phyloP scores from a whole-genome alignment of 2,888 invertebrate species.

The Stenoptilia bipunctidactyla region DNA sequence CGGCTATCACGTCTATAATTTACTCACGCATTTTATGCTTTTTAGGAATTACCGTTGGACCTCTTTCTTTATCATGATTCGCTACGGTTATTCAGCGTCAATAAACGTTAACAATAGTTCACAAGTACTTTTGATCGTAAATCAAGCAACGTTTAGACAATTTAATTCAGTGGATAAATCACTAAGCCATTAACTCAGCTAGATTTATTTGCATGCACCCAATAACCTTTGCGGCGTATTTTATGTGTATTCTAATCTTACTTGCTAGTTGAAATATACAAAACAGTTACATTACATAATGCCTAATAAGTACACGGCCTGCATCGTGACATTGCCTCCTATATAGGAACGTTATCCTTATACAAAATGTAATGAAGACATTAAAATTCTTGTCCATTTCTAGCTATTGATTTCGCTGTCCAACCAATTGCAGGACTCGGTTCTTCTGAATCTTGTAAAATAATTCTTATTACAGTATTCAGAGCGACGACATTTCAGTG shows the following conservation, averaged over 20 bases:
- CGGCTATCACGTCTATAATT: no score
- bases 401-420: slow-evolving; percentile 19
- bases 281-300: slow-evolving; percentile 17
- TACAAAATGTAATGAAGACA: slow-evolving; percentile 37
- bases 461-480: no score
- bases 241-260: not conserved
- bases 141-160: no score
- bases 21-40: no score
- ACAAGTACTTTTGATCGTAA: no score
- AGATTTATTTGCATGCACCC: not conserved
- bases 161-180: no score
- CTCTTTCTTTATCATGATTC: no score
- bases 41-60: no score
- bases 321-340: slow-evolving; percentile 18
- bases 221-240: not conserved
- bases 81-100: no score
- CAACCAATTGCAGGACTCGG: slow-evolving; percentile 3
- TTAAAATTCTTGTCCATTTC: slow-evolving; percentile 42
- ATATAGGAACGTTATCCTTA: not conserved
- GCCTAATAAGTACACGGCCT: slow-evolving; percentile 20
- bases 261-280: slow-evolving; percentile 11
- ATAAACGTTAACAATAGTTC: no score
- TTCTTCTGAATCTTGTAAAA: not conserved
- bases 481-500: not conserved
- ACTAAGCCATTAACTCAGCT: no score